A percentile compares a stretch with the other conserved stretches of the same genome.
These are phyloP conservation scores for Lacerta viridis DNA, from an alignment of 2,797 vertebrate genomes.

Conservation along the genomic window DNA sequence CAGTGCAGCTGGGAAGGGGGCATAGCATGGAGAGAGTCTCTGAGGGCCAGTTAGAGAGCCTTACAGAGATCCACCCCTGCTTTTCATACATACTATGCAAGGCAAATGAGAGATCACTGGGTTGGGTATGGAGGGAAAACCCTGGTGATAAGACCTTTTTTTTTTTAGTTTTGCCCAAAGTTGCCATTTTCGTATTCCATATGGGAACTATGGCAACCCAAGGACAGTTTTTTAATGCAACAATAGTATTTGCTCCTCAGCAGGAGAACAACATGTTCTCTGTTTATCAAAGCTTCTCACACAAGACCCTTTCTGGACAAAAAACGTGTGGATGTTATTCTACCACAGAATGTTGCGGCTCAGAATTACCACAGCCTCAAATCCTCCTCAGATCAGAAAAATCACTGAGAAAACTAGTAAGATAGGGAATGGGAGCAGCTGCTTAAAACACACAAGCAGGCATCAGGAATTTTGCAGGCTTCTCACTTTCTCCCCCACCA, in stretches of 20 bases:
- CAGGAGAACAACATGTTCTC: slow-evolving; percentile 1
- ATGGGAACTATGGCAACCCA: too few relatives aligned
- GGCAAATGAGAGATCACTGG: not conserved
- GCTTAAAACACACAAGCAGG: not conserved
- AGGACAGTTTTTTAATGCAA: not conserved
- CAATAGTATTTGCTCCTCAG: not conserved
- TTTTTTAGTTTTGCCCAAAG: too few relatives aligned
- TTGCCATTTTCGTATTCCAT: too few relatives aligned
- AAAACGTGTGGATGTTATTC: slow-evolving; percentile 27
- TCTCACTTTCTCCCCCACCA: not conserved
- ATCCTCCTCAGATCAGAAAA: not conserved
- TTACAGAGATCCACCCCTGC: too few relatives aligned
- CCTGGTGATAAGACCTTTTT: not conserved
- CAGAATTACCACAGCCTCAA: not conserved
- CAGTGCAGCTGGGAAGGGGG: too few relatives aligned
- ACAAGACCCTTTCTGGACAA: slow-evolving; percentile 10
- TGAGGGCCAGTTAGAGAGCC: too few relatives aligned
- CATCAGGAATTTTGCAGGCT: not conserved
- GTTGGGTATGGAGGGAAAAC: not conserved
- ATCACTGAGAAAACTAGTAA: not conserved
- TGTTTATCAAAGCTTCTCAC: slow-evolving; percentile 8
- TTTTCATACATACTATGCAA: not conserved
- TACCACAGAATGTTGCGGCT: not conserved
- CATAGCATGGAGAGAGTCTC: too few relatives aligned
- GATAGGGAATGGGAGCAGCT: not conserved